Base-by-base conservation (phyloP, 2,888 invertebrate genomes). In the Sphaeridia pumilis region DNA sequence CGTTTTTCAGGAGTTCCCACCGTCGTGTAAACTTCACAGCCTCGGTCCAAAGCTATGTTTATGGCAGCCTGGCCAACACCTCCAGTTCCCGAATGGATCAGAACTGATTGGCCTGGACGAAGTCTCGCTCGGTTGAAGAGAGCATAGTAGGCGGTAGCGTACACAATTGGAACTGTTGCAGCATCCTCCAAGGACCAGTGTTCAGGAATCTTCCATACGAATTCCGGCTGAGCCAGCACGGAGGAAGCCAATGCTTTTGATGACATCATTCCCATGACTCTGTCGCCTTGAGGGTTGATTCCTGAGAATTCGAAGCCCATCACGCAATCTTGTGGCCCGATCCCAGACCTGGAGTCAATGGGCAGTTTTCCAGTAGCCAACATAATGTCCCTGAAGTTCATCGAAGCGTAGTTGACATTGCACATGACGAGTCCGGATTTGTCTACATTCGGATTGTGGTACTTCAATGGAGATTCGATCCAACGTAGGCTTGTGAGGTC, bases 381-480 rank as follows among this genome's bases (percentile, higher is more conserved):
- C 95, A 95, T 94, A 0, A 95, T 76, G 70, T 95, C 95, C 67
- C 89, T 81, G 79, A 94, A 95, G 73, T 95, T 97, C n/a, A 95
- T 70, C 0, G 90, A 79, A 0, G 87, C 73, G 67, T 84, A 89
- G 65, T 82, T 77, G 0, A 86, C 77, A 69, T 77, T 67, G 1
- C 77, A 72, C 4, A 76, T 49, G 35, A 61, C 53, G 10, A 14
- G 46, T 17, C 5, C 21, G n/a, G 22, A 41, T n/a, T 22, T 28
- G 24, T 25, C 10, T 20, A 38, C 5, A 17, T 38, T 38, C 5
- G 38, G 38, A 17, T 50, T 17, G 10, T 22, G 14, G 26, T 44
- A 44, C 74, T 22, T 50, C 46, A 82, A 76, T 49, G 84, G 42
- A 2, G 50, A 84, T 70, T 92, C 82, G 4, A 90, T 71, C 89